Conservation (phyloP, 1,140 invertebrate genomes). For the Drosophila teissieri region DNA sequence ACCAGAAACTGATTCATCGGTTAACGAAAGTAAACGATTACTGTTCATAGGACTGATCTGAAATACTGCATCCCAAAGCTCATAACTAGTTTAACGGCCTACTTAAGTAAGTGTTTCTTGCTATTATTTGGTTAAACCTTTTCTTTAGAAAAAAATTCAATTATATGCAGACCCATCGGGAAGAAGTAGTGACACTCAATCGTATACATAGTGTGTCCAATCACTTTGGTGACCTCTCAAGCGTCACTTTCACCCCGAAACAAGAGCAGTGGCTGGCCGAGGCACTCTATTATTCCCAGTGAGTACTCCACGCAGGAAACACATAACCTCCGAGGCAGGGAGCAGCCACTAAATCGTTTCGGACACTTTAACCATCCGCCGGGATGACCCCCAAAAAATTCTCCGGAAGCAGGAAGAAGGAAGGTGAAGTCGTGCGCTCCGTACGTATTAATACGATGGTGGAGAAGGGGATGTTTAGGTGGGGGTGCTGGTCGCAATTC, state of each 20-base stretch:
- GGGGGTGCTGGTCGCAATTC: constrained; percentile 25
- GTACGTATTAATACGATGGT: constrained; percentile 1
- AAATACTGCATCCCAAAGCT: too few species aligned
- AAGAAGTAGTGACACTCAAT: background rate
- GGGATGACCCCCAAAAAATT: constrained; percentile 38
- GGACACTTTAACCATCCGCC: constrained; percentile 60
- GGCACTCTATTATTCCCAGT: constrained; percentile 50
- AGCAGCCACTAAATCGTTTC: constrained; percentile 60
- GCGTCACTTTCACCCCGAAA: constrained; percentile 26
- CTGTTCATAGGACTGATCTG: too few species aligned
- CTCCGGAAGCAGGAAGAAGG: constrained; percentile 23
- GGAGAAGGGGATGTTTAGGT: constrained; percentile 1
- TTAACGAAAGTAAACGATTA: too few species aligned
- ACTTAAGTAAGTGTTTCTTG: too few species aligned
- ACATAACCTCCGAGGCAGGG: constrained; percentile 42
- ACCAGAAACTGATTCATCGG: too few species aligned
- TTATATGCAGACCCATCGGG: too few species aligned
- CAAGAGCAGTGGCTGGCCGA: constrained; percentile 3
- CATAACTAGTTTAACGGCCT: too few species aligned
- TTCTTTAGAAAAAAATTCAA: too few species aligned
- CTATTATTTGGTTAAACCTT: background rate
- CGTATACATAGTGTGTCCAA: constrained; percentile 18
- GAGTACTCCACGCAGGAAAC: constrained; percentile 50
- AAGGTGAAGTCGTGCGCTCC: constrained; percentile 44
- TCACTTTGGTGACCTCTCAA: constrained; percentile 14